Evolutionary conservation across 2,113 vertebrate species (phyloP).

Genomic region (Rhabdornis inornatus): DNA sequence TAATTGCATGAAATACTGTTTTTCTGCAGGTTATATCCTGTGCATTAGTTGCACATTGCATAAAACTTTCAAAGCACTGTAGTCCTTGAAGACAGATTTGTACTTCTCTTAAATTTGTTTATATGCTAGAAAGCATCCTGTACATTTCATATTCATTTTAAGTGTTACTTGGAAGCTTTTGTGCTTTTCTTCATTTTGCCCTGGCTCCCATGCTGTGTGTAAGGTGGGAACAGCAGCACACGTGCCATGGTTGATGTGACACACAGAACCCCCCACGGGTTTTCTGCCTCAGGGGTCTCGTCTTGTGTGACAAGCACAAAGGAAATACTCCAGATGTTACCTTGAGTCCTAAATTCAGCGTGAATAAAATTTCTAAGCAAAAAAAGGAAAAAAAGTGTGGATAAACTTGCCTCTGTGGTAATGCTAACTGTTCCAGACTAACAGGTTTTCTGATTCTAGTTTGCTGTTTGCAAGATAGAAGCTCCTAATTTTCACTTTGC

Average conservation of each 20-base stretch:
- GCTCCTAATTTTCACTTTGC: background rate
- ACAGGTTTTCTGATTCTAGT: background rate
- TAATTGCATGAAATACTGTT: background rate
- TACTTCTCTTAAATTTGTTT: background rate
- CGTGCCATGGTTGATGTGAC: fast-evolving
- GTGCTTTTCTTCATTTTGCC: background rate
- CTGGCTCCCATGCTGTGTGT: background rate
- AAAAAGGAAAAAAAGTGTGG: fast-evolving
- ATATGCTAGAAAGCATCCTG: background rate
- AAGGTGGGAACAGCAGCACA: background rate
- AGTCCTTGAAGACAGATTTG: background rate
- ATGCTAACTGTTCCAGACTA: background rate
- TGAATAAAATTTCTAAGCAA: background rate
- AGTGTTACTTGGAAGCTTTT: background rate
- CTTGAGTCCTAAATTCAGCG: background rate
- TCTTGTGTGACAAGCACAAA: background rate
- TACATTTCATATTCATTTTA: background rate
- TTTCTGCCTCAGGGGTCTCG: background rate
- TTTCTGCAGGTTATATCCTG: background rate
- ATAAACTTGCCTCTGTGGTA: background rate
- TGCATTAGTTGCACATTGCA: background rate
- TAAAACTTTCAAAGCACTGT: background rate
- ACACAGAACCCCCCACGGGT: background rate
- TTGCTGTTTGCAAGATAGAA: background rate
- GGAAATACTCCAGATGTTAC: background rate